Evolutionary conservation across 2,888 invertebrate genomes (phyloP), one percentile per base, ranked within the genome.

Genomic region (Dicyrtomina minuta): DNA sequence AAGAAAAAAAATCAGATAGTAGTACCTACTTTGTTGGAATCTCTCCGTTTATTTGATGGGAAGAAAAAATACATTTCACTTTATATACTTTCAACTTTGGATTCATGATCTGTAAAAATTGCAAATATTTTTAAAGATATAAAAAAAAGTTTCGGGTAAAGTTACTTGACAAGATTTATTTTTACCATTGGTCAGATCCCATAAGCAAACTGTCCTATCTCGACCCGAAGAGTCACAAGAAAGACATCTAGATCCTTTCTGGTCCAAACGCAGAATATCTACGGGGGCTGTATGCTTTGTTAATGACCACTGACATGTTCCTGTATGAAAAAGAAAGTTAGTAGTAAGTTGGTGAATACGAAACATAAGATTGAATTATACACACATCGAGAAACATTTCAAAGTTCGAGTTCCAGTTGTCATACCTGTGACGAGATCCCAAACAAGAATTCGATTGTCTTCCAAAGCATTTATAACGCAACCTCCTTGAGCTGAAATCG

Each of bases 381-480:
- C n/a, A n/a, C n/a, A n/a, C n/a, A n/a, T n/a, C n/a, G n/a, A n/a
- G n/a, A n/a, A n/a, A n/a, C n/a, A n/a, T n/a, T n/a, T n/a, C n/a
- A n/a, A n/a, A n/a, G n/a, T n/a, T n/a, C n/a, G n/a, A n/a, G n/a
- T n/a, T n/a, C n/a, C n/a, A 33, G 8, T 33, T 33, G 8, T 33
- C 2, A 5, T 75, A 88, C 90, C 90, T 53, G 92, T 92, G 26
- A 91, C 89, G 13, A 93, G 85, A 81, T 93, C 92, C 92, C 93
- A 93, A 27, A 93, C 90, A 66, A 92, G 83, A 74, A 93, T 89
- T 80, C 90, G 87, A 26, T 91, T 89, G 80, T 92, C 92, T 75
- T 91, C 90, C 10, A 93, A 84, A 0, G 91, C 92, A 24, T 91
- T 91, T 65, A 93, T 88, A 33, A 93, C 93, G 81, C 91, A 91